Base-by-base conservation (phyloP, 2,797 vertebrate genomes). In the Sebastes matsubarae region DNA sequence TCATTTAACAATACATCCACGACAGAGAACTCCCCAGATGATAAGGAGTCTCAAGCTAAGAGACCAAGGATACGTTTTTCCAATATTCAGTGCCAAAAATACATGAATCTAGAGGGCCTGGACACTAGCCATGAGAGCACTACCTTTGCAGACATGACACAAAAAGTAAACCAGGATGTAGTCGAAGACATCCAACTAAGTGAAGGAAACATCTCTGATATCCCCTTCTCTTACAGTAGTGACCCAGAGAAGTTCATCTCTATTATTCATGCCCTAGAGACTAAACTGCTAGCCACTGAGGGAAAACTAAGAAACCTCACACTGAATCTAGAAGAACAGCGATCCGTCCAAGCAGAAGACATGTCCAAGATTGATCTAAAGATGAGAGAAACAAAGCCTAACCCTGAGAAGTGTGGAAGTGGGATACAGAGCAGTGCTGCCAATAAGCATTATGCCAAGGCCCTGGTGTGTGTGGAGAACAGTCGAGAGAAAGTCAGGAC, bases 1-100 rank as follows among this genome's bases (percentile, higher is more conserved):
- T 72, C 83, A 42, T 92, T 90, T 61, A 94, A 96, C 38, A 59
- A 89, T 18, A 72, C 83, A 68, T 89, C 83, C 18, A 95, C 92
- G 58, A 84, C 82, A 4, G 94, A 93, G 65, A 87, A 77, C 79
- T 95, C 94, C 42, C 79, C 91, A 2, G 96, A 97, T 30, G 84
- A 93, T 14, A 97, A 95, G 76, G 88, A 93, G 57, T 90, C 95
- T 57, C 93, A 96, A 38, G 82, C 95, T 65, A 98, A 98, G 89
- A 96, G 96, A 79, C 98, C 97, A 92, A 96, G 97, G 80, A 99
- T 99, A 80, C 96, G 97, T 11, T 99, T 99, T 91, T 97, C 98
- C 0, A 98, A 92, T 27, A 99, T 99, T 88, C 98, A 99, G 85
- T 97, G 98, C 93, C 98, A 99, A 92, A 98, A 96, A 86, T 98